Conservation (phyloP, 2,888 invertebrate species). For the Netelia virgata region DNA sequence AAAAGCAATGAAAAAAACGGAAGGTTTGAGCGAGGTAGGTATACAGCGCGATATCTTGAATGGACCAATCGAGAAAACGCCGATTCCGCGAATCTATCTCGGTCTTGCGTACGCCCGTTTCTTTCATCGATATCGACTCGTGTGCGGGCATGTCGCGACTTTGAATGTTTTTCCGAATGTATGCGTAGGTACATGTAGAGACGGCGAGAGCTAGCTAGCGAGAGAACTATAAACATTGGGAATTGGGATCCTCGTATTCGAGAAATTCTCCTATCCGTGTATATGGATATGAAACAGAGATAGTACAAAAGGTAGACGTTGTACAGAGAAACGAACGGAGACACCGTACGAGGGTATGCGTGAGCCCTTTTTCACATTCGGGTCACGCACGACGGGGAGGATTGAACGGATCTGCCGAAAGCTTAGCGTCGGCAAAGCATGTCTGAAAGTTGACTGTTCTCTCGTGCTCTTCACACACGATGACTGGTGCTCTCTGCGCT, state of each 20-base stretch:
- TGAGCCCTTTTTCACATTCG: slow-evolving; percentile 70
- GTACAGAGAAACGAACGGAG: slow-evolving; percentile 4
- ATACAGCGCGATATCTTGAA: slow-evolving; percentile 24
- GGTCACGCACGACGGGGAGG: slow-evolving; percentile 74
- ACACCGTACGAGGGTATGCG: slow-evolving; percentile 42
- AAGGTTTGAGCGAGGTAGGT: not conserved
- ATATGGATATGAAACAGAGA: slow-evolving; percentile 16
- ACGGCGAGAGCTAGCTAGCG: not conserved
- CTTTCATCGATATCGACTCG: not conserved
- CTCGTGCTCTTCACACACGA: slow-evolving; percentile 18
- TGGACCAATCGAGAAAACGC: slow-evolving; percentile 60
- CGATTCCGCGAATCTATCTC: slow-evolving; percentile 47
- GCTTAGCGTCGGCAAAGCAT: slow-evolving; percentile 63
- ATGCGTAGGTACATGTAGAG: slow-evolving; percentile 25
- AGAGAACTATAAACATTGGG: slow-evolving; percentile 22
- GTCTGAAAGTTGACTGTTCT: slow-evolving; percentile 62
- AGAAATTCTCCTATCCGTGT: not conserved
- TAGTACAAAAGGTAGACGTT: slow-evolving; percentile 10
- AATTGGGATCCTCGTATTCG: slow-evolving; percentile 15
- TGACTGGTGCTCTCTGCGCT: not conserved
- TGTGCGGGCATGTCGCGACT: slow-evolving; percentile 16
- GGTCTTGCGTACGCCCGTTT: slow-evolving; percentile 19
- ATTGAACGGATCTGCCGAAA: slow-evolving; percentile 76
- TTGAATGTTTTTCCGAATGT: not conserved
- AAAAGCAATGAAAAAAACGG: slow-evolving; percentile 10